Base-by-base conservation (phyloP, 1,140 invertebrate species). In the Cherax destructor region DNA sequence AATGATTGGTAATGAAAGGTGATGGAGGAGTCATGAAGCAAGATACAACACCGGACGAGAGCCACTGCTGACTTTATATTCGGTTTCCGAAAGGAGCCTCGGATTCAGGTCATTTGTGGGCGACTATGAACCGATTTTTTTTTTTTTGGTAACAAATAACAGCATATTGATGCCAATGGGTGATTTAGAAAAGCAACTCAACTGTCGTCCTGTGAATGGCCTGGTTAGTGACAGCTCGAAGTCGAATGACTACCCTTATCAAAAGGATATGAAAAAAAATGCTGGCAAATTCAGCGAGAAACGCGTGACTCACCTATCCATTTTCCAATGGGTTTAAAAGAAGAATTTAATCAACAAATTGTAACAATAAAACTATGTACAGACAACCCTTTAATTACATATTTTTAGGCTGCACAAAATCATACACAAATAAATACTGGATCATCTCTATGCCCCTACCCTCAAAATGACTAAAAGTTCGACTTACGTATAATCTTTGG, bases 391-490 rank as follows among this genome's bases (percentile, higher is more conserved):
- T 65, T 91, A 91, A 91, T 85, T 85, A 84, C 87, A 80, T 21
- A 59, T 77, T 77, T 47, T 81, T 52, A 88, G 78, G 78, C 47
- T 78, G 65, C 79, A 89, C 79, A 83, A 76, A 79, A 79, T 79
- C 76, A 85, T 85, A 85, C 83, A 85, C 74, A 85, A 91, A 91
- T 91, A 91, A 91, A 91, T 91, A 91, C 89, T 91, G 83, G 78
- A 91, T 80, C 89, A 91, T 77, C 83, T 91, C 83, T 91, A 91
- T 91, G 89, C 89, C 83, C 83, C 89, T 91, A 91, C 89, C 89
- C 85, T 80, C 59, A 79, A 85, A 84, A 89, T 83, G 69, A 83
- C 79, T 89, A 83, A 89, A 79, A 91, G 74, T 85, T 59, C 41
- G 59, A 85, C 89, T 91, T 91, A 91, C 30, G 74, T 24, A 86